Conservation (phyloP, 2,113 vertebrate species). For the Sapajus apella region DNA sequence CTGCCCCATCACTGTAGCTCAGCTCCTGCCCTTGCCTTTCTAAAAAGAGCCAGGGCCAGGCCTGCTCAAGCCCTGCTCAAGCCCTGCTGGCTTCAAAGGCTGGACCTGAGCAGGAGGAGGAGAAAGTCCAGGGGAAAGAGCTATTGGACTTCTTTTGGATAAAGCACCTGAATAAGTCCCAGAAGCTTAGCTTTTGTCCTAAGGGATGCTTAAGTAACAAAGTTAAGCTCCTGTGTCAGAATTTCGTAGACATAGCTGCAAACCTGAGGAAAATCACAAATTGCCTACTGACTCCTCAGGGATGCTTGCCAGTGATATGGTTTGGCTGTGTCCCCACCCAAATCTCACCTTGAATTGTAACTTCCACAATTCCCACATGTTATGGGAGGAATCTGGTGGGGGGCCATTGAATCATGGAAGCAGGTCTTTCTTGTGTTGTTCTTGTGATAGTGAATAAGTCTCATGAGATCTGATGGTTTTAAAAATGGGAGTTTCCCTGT, state of each 20-base stretch:
- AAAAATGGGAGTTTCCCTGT: too few relatives aligned
- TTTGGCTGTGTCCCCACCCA: too few relatives aligned
- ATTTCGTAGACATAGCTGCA: slow-evolving; percentile 22
- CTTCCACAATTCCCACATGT: too few relatives aligned
- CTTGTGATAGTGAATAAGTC: too few relatives aligned
- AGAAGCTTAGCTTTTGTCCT: neutral
- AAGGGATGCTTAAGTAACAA: neutral
- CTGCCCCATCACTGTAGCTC: neutral
- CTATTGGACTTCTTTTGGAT: neutral
- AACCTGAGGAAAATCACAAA: neutral
- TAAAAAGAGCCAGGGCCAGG: neutral
- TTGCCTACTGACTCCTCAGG: neutral
- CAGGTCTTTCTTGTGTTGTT: too few relatives aligned
- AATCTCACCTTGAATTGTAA: too few relatives aligned
- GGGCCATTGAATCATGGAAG: too few relatives aligned
- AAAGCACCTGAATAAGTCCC: neutral
- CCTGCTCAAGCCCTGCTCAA: neutral
- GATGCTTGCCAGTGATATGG: neutral
- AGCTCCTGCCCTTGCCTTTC: neutral
- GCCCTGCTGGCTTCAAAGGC: neutral
- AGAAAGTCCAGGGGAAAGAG: neutral
- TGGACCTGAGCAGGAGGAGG: neutral
- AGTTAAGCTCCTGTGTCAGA: neutral
- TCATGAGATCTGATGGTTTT: too few relatives aligned
- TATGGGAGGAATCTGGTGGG: too few relatives aligned